Evolutionary conservation across 2,113 vertebrate species (phyloP).

Genomic region (Diphyllodes magnificus): DNA sequence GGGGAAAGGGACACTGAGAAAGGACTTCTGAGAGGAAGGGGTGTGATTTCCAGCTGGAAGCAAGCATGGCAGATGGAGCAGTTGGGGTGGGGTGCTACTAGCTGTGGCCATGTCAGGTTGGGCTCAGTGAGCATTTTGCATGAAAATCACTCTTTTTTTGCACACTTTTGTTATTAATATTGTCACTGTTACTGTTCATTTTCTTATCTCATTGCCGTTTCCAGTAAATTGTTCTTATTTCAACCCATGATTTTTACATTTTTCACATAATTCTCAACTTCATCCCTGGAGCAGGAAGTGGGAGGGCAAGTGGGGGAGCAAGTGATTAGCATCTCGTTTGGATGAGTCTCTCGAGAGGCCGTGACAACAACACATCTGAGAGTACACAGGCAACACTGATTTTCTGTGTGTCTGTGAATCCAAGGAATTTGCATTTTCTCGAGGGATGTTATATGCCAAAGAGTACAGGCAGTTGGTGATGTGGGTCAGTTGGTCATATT

Average conservation of each 20-base stretch:
- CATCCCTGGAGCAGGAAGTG: not conserved
- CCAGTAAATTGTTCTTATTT: not conserved
- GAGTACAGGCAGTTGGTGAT: not conserved
- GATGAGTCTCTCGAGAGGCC: rapidly evolving
- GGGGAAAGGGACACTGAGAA: not conserved
- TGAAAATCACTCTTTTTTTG: not conserved
- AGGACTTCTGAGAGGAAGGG: not conserved
- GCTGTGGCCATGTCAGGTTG: too few relatives aligned
- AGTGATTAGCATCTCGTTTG: not conserved
- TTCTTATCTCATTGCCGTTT: not conserved
- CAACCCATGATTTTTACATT: not conserved
- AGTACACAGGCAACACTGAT: not conserved
- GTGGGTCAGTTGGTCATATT: not conserved
- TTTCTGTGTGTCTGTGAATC: not conserved
- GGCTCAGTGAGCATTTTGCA: not conserved
- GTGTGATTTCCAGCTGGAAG: not conserved
- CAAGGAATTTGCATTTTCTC: not conserved
- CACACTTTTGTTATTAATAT: not conserved
- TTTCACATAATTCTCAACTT: not conserved
- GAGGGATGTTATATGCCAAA: not conserved
- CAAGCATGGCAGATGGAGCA: not conserved
- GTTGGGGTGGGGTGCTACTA: not conserved
- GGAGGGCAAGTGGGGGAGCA: not conserved
- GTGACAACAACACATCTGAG: not conserved
- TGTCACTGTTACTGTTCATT: not conserved